These are phyloP conservation scores for Temnothorax ravouxi DNA, from an alignment of 2,888 invertebrate species.

Conservation along the genomic window DNA sequence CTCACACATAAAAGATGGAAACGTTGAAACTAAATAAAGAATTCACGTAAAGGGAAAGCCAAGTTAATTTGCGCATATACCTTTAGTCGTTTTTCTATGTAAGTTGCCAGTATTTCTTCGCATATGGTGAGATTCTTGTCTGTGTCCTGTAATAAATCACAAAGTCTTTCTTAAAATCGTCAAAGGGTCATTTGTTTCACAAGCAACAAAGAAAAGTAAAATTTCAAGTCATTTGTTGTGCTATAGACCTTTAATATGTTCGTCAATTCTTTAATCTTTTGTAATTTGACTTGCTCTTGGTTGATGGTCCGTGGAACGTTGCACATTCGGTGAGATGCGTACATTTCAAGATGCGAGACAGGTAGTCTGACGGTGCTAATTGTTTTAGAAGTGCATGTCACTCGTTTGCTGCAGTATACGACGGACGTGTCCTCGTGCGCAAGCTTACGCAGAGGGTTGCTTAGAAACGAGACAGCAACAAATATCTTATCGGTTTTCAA, in stretches of 20 bases:
- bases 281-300: conserved; percentile 69
- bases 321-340: conserved; percentile 44
- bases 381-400: conserved; percentile 62
- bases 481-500: conserved; percentile 46
- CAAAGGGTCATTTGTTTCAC: not conserved
- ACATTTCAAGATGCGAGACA: conserved; percentile 57
- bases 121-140: conserved; percentile 80
- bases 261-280: conserved; percentile 77
- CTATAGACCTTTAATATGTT: conserved; percentile 75
- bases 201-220: not conserved
- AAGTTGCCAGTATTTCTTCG: conserved; percentile 79
- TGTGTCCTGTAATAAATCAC: conserved; percentile 74
- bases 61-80: conserved; percentile 71
- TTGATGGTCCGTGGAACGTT: conserved; percentile 49
- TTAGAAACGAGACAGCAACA: conserved; percentile 69
- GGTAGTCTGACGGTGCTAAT: conserved; percentile 24
- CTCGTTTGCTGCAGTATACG: conserved; percentile 47
- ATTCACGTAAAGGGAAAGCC: not conserved
- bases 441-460: conserved; percentile 62
- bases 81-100: conserved; percentile 77
- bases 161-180: not conserved
- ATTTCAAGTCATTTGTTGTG: not conserved
- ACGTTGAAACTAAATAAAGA: conserved; percentile 34
- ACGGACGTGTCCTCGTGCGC: conserved; percentile 12
- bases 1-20: not conserved